Conservation (phyloP, 2,113 vertebrate genomes). For the Callaeas wilsoni region DNA sequence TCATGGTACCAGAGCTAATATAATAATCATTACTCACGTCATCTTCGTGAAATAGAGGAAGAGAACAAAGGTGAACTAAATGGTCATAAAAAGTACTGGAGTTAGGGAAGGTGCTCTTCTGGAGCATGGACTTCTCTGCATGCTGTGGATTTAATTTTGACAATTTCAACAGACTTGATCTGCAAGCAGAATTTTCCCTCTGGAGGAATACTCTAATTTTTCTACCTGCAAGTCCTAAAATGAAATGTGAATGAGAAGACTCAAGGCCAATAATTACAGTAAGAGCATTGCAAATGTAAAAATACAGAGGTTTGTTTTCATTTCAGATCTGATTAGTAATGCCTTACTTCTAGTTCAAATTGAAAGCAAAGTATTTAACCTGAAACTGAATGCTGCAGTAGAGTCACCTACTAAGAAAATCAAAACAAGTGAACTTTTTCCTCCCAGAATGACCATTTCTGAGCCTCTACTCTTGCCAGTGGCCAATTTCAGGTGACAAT, state of each 20-base stretch:
- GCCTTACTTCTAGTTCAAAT: background rate
- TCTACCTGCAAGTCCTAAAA: background rate
- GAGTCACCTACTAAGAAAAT: background rate
- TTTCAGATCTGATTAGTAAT: background rate
- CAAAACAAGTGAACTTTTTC: background rate
- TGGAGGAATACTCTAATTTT: background rate
- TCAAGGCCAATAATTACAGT: background rate
- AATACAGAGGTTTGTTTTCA: background rate
- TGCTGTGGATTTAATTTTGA: background rate
- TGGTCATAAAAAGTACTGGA: background rate
- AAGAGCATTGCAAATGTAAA: background rate
- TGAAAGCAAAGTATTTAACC: background rate
- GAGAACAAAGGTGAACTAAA: constrained; percentile 33
- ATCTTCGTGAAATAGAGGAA: constrained; percentile 1
- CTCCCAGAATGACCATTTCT: background rate
- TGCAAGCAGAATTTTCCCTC: background rate
- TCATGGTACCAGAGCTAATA: constrained; percentile 37
- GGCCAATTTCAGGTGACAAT: background rate
- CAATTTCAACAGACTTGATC: background rate
- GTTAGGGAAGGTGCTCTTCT: background rate
- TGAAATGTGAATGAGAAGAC: background rate
- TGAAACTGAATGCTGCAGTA: background rate
- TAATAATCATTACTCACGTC: constrained; percentile 30
- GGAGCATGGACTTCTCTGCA: background rate
- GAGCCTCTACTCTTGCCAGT: background rate